Base-by-base conservation (phyloP, 2,797 vertebrate species). In the Antennarius maculatus region DNA sequence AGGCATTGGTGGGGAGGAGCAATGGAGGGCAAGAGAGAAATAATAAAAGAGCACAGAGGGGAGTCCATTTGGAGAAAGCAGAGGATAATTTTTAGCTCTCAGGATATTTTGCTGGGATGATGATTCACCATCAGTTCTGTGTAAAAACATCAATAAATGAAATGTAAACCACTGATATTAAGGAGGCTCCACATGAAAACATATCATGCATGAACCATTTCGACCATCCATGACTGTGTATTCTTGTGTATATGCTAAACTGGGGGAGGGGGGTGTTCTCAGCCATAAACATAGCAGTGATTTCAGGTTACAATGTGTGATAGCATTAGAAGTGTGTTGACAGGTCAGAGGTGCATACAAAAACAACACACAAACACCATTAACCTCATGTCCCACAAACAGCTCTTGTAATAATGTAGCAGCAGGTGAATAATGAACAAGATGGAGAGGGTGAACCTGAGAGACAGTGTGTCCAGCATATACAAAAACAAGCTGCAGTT, bases 401-500 rank as follows among this genome's bases (percentile, higher is more conserved):
- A 80, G 59, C 17, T 66, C 76, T 68, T 65, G 51, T 9, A 12
- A 53, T 12, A 39, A 63, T 54, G 66, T 54, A 51, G 66, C 67
- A 63, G 65, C 70, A 72, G 70, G 59, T 85, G 77, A 88, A 91
- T 85, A 83, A 86, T 87, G 65, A 63, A 86, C 78, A 46, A 52
- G 77, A 45, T 34, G 49, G 46, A 61, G 43, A 54, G 49, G 60
- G 57, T 11, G 43, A 65, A 60, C 54, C 18, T 42, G 17, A 63
- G 66, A 56, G 39, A 55, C 28, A 3, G 51, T 2, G 2, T 46
- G 54, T 61, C 56, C 57, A 80, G 73, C 71, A 55, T 58, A 46
- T 16, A 46, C 41, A 50, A 68, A 71, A 84, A 80, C 76, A 77
- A 65, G 1, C 45, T 47, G 34, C 51, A 2, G 54, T 61, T 83